phyloP scores from a whole-genome alignment of 2,797 vertebrate species.

The Etheostoma nigrum region DNA sequence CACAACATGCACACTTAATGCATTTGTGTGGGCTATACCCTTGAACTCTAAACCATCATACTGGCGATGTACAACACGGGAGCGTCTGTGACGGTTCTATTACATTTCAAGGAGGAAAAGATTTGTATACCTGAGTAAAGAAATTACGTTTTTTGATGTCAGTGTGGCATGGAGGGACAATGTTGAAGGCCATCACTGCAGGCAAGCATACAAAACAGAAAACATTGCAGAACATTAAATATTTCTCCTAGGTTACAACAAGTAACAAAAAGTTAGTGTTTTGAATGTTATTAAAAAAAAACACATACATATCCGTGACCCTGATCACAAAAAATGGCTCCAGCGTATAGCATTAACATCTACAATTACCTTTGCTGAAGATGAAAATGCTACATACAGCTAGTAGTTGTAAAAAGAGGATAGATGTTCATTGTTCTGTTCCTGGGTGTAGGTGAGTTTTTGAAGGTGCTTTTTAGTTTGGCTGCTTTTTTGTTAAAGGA shows the following conservation, averaged over 20 bases:
- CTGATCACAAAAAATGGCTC: slow-evolving; percentile 41
- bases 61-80: slow-evolving; percentile 26
- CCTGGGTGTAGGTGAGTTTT: slow-evolving; percentile 9
- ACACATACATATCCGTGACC: slow-evolving; percentile 56
- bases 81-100: slow-evolving; percentile 51
- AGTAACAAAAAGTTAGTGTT: slow-evolving; percentile 70
- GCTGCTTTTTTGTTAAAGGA: slow-evolving; percentile 21
- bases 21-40: slow-evolving; percentile 68
- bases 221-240: slow-evolving; percentile 57
- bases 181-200: slow-evolving; percentile 73
- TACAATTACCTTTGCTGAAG: background rate
- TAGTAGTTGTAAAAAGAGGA: slow-evolving; percentile 23
- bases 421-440: slow-evolving; percentile 12
- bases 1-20: slow-evolving; percentile 55
- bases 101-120: slow-evolving; percentile 56
- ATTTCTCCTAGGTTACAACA: slow-evolving; percentile 54
- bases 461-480: slow-evolving; percentile 35
- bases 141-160: slow-evolving; percentile 74
- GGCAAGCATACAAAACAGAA: slow-evolving; percentile 69
- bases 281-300: slow-evolving; percentile 55
- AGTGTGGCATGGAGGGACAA: slow-evolving; percentile 61
- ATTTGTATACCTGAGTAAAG: slow-evolving; percentile 70
- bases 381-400: slow-evolving; percentile 8
- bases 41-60: slow-evolving; percentile 68
- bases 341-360: slow-evolving; percentile 20